phyloP scores from a whole-genome alignment of 2,113 vertebrate species.

The Dipodomys stephensi region DNA sequence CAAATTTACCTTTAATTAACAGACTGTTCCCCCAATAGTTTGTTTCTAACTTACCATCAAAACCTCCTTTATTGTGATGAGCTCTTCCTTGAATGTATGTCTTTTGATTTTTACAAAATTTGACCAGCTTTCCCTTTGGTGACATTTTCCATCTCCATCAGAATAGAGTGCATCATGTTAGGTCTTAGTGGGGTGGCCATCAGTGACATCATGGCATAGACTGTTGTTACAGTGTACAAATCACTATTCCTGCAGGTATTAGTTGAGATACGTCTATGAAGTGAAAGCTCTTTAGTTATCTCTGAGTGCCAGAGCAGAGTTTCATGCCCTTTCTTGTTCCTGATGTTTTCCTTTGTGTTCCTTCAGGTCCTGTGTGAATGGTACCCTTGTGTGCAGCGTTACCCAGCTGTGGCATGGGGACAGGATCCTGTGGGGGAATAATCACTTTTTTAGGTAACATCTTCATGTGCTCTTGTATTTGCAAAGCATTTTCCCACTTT shows the following conservation, averaged over 20 bases:
- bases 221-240: neutral
- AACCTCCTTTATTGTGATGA: neutral
- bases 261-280: neutral
- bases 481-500: neutral
- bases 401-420: constrained; percentile 98
- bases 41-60: neutral
- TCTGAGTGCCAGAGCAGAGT: neutral
- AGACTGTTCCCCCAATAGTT: neutral
- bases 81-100: neutral
- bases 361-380: constrained; percentile 96
- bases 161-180: neutral
- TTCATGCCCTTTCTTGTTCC: fast-evolving
- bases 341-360: constrained; percentile 8
- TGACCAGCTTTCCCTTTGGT: neutral
- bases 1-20: neutral
- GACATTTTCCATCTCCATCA: neutral
- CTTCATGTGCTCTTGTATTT: neutral
- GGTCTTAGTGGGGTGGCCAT: neutral
- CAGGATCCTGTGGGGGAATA: constrained; percentile 98
- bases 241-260: neutral
- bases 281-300: neutral
- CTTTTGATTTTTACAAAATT: neutral
- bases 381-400: constrained; percentile 89
- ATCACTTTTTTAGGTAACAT: constrained; percentile 98
- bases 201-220: neutral